Conservation (phyloP, 2,797 vertebrate genomes). For the Pagetopsis macropterus region DNA sequence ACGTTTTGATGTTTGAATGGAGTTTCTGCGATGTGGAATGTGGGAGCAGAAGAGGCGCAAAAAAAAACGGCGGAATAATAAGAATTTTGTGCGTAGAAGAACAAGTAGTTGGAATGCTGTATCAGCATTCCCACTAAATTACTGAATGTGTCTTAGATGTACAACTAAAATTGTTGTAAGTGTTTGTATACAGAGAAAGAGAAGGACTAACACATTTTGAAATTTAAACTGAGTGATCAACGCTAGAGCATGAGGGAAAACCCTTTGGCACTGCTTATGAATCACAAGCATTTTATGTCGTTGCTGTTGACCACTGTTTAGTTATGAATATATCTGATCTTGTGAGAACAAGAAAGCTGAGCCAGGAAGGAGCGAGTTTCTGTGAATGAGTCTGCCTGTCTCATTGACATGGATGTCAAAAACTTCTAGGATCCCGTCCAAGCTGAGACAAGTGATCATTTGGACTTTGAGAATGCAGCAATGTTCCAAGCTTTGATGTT, state of each 20-base stretch:
- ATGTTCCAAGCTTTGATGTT: constrained; percentile 70
- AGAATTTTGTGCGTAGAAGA: too few species aligned
- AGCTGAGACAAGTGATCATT: constrained; percentile 72
- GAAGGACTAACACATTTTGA: not conserved
- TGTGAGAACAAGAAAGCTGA: constrained; percentile 65
- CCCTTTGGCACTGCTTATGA: constrained; percentile 52
- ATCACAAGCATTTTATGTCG: constrained; percentile 45
- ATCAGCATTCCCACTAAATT: not conserved
- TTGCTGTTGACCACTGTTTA: constrained; percentile 56
- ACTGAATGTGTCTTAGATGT: not conserved
- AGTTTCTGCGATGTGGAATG: too few species aligned
- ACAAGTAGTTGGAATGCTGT: too few species aligned
- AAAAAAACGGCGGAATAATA: fast-evolving
- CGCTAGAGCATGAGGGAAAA: constrained; percentile 39
- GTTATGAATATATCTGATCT: constrained; percentile 65
- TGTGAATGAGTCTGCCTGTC: constrained; percentile 74
- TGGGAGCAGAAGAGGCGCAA: too few species aligned
- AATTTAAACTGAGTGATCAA: not conserved
- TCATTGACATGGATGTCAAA: constrained; percentile 71
- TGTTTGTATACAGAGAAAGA: not conserved
- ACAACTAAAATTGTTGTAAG: not conserved
- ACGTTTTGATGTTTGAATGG: too few species aligned
- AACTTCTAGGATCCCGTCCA: constrained; percentile 76
- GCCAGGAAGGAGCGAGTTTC: constrained; percentile 67
- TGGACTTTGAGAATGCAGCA: constrained; percentile 53